Conservation (phyloP, 1,140 invertebrate species). For the Aphis gossypii region DNA sequence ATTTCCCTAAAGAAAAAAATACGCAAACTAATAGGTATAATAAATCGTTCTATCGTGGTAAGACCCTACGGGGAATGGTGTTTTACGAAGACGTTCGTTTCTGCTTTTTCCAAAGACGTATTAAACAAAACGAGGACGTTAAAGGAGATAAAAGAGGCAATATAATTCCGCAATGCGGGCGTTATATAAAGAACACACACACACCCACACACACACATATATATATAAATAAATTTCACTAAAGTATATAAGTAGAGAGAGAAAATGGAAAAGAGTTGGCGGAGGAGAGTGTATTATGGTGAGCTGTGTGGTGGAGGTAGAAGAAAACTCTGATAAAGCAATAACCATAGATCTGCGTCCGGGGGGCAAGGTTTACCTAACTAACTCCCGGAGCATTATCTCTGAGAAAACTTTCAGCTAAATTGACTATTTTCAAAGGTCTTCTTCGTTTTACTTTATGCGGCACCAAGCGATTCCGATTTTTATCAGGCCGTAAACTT, state of each 20-base stretch:
- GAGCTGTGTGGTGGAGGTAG: background rate
- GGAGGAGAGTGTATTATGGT: background rate
- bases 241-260: background rate
- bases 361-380: conserved; percentile 57
- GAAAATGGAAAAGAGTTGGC: conserved; percentile 27
- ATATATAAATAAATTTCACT: conserved; percentile 29
- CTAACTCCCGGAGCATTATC: conserved; percentile 55
- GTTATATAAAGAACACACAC: conserved; percentile 12
- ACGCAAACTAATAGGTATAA: background rate
- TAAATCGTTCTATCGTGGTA: conserved; percentile 20
- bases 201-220: background rate
- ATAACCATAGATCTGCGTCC: conserved; percentile 57
- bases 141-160: conserved; percentile 57
- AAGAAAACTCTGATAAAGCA: conserved; percentile 56
- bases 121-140: conserved; percentile 58
- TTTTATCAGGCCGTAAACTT: conserved; percentile 58
- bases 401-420: conserved; percentile 56
- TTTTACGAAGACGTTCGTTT: conserved; percentile 38
- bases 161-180: conserved; percentile 56
- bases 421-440: conserved; percentile 57
- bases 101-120: conserved; percentile 48
- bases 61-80: conserved; percentile 30
- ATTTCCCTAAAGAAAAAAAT: conserved; percentile 9
- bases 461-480: conserved; percentile 53
- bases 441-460: conserved; percentile 57